Percentiles rank a stretch among this genome's conserved stretches.
Conservation (phyloP, 2,113 vertebrate genomes). For the Psilopogon haemacephalus region DNA sequence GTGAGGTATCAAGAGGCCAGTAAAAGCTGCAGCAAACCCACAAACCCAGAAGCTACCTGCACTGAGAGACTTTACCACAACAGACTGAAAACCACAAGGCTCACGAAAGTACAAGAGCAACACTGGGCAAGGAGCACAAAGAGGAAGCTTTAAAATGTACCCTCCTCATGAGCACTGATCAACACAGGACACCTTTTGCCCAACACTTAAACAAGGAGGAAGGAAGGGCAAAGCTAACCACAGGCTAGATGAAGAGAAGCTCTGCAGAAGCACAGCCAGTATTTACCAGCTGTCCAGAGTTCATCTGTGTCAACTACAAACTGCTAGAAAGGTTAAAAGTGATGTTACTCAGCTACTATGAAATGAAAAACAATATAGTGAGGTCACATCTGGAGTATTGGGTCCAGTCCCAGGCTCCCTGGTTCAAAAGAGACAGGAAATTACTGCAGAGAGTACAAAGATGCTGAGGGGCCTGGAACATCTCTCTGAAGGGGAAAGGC, state of each 20-base stretch:
- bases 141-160: fast-evolving
- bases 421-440: too few relatives aligned
- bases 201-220: background rate
- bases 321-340: background rate
- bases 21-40: background rate
- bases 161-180: background rate
- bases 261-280: background rate
- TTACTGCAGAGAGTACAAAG: too few relatives aligned
- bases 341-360: background rate
- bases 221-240: background rate
- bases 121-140: background rate
- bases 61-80: background rate
- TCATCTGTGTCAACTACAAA: fast-evolving
- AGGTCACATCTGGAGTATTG: too few relatives aligned
- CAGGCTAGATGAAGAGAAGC: fast-evolving
- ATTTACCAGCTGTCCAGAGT: background rate
- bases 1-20: background rate
- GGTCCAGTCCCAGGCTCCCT: too few relatives aligned
- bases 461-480: too few relatives aligned
- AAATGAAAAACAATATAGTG: fast-evolving
- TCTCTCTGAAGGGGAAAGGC: too few relatives aligned
- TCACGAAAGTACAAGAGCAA: background rate
- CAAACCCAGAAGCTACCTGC: background rate
- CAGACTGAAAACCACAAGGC: background rate
- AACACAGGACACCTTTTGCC: background rate